These are phyloP conservation scores for Pharmacophagus antenor DNA, from an alignment of 2,888 invertebrate genomes.

Conservation along the genomic window DNA sequence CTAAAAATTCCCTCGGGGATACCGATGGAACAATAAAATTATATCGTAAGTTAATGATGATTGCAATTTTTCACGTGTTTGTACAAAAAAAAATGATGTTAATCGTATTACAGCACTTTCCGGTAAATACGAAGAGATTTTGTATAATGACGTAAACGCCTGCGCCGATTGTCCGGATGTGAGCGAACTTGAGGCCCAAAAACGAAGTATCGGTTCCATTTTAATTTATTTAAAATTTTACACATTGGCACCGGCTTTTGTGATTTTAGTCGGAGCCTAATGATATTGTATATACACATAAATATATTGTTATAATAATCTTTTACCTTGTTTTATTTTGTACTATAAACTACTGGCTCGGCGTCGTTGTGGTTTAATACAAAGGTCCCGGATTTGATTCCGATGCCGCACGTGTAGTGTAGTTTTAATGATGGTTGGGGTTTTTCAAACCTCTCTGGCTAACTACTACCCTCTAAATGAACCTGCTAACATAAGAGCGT, in stretches of 20 bases:
- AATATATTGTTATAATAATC: slow-evolving; percentile 69
- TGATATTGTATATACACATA: slow-evolving; percentile 71
- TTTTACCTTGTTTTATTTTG: slow-evolving; percentile 9
- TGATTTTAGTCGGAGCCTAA: slow-evolving; percentile 64
- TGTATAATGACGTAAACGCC: slow-evolving; percentile 70
- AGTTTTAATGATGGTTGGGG: too few species aligned
- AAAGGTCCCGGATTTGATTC: too few species aligned
- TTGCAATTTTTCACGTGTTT: too few species aligned
- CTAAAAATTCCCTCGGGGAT: slow-evolving; percentile 87
- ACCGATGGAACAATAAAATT: slow-evolving; percentile 87
- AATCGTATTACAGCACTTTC: slow-evolving; percentile 58
- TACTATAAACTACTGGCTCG: too few species aligned
- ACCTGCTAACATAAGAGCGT: too few species aligned
- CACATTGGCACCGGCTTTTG: slow-evolving; percentile 47
- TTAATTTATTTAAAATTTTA: slow-evolving; percentile 36
- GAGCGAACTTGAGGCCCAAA: slow-evolving; percentile 70
- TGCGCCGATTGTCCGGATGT: slow-evolving; percentile 70
- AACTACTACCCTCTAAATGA: too few species aligned
- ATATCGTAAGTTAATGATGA: slow-evolving; percentile 84
- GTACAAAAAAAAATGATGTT: too few species aligned
- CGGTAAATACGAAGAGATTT: slow-evolving; percentile 74
- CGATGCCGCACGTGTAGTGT: too few species aligned
- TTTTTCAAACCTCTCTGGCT: too few species aligned
- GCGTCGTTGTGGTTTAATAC: too few species aligned
- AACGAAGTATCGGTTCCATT: slow-evolving; percentile 56